A percentile compares a stretch with the other conserved stretches of the same genome.
These are phyloP conservation scores for Falco columbarius DNA, from an alignment of 2,797 vertebrate species.

Conservation along the genomic window DNA sequence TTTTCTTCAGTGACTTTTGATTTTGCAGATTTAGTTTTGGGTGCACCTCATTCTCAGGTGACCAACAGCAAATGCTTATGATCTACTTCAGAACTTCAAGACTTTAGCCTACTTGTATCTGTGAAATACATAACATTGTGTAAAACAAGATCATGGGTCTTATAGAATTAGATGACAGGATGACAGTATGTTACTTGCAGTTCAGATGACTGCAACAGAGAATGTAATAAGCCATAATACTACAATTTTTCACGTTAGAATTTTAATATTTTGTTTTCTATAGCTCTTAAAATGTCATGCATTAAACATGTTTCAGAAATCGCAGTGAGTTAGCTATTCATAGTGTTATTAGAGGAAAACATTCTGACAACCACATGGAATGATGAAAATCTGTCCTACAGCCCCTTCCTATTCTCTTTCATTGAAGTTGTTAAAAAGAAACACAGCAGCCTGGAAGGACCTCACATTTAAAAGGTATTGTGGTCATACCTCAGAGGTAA, in stretches of 20 bases:
- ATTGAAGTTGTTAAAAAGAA: constrained; percentile 27
- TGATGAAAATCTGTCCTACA: constrained; percentile 22
- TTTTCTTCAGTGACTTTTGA: not conserved
- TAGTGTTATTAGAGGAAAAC: constrained; percentile 54
- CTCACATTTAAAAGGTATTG: not conserved
- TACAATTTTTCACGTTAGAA: constrained; percentile 76
- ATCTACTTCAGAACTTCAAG: constrained; percentile 29
- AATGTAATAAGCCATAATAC: constrained; percentile 75
- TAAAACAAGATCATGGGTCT: constrained; percentile 64
- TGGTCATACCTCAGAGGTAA: not conserved
- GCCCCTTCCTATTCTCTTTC: not conserved
- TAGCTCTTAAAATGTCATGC: constrained; percentile 70
- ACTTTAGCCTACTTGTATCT: constrained; percentile 24
- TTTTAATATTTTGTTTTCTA: constrained; percentile 74
- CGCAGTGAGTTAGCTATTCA: constrained; percentile 44
- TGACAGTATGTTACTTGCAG: constrained; percentile 71
- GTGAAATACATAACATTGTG: constrained; percentile 62
- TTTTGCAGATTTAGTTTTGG: constrained; percentile 8
- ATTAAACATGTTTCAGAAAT: constrained; percentile 72
- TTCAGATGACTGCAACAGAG: constrained; percentile 64
- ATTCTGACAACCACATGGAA: constrained; percentile 34
- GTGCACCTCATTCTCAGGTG: constrained; percentile 20
- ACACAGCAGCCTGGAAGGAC: not conserved
- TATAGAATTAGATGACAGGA: constrained; percentile 55
- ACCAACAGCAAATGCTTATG: constrained; percentile 14